A percentile compares a stretch with the other conserved stretches of the same genome.
These are phyloP conservation scores for Monopterus albus DNA, from an alignment of 2,113 vertebrate genomes.

Conservation along the genomic window DNA sequence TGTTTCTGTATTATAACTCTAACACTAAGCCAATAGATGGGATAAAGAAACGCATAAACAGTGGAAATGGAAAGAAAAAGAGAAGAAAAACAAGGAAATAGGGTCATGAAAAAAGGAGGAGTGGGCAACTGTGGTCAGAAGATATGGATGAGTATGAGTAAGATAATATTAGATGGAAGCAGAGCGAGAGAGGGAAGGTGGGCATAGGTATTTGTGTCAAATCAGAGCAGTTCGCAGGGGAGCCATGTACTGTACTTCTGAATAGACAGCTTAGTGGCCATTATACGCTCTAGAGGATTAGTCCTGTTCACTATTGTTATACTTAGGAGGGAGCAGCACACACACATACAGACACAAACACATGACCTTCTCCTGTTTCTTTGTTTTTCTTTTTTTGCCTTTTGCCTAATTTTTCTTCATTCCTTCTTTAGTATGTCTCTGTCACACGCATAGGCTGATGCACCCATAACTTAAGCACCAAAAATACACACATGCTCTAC, in stretches of 20 bases:
- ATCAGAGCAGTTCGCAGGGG: slow-evolving; percentile 84
- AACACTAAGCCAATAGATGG: too few species aligned
- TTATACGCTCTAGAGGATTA: slow-evolving; percentile 88
- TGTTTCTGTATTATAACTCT: too few species aligned
- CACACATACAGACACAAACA: slow-evolving; percentile 35
- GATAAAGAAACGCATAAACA: too few species aligned
- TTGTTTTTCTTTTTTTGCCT: background rate
- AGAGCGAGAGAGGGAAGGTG: slow-evolving; percentile 2
- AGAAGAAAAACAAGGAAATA: background rate
- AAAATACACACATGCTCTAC: background rate
- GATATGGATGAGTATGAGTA: background rate
- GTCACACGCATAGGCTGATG: slow-evolving; percentile 1
- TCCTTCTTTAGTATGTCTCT: background rate
- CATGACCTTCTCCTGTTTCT: slow-evolving; percentile 46
- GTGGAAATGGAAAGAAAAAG: background rate
- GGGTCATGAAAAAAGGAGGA: background rate
- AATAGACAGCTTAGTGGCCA: slow-evolving; percentile 92
- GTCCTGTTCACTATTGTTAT: slow-evolving; percentile 82
- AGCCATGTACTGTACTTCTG: slow-evolving; percentile 83
- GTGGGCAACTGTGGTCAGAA: too few species aligned
- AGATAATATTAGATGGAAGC: background rate
- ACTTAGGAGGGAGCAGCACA: slow-evolving; percentile 76
- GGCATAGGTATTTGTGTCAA: slow-evolving; percentile 53
- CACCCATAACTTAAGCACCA: background rate
- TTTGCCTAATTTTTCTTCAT: slow-evolving; percentile 51